A percentile compares a stretch with the other conserved stretches of the same genome.
Evolutionary conservation across 1,140 invertebrate species (phyloP).

Genomic region (Ericerus pela): DNA sequence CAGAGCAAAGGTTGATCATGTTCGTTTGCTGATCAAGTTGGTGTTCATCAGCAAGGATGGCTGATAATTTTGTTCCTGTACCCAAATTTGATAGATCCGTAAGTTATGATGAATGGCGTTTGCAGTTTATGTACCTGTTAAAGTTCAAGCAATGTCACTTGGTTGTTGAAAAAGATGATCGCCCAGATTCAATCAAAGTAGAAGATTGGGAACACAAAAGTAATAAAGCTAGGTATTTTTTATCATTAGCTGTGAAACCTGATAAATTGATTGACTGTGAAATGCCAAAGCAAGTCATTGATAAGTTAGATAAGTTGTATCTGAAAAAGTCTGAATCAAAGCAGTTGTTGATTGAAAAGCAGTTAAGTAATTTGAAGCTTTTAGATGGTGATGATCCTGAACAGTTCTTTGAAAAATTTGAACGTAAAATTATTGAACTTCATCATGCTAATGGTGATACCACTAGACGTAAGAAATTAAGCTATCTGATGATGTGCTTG

Average conservation of each 20-base stretch:
- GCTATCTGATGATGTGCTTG: not conserved
- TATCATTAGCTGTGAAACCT: not conserved
- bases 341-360: not conserved
- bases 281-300: not conserved
- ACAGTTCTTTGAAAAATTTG: not conserved
- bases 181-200: not conserved
- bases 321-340: not conserved
- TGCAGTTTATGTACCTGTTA: not conserved
- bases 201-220: not conserved
- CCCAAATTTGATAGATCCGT: too few relatives aligned
- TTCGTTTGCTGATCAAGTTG: too few relatives aligned
- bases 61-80: too few relatives aligned
- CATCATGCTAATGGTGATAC: not conserved
- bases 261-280: not conserved
- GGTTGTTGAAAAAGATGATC: not conserved
- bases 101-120: not conserved
- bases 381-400: not conserved
- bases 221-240: not conserved
- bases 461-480: not conserved
- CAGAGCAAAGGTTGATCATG: too few relatives aligned
- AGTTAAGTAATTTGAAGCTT: not conserved
- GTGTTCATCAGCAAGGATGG: too few relatives aligned
- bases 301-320: not conserved
- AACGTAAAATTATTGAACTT: not conserved
- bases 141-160: not conserved